Evolutionary conservation across 2,888 invertebrate species (phyloP).

Genomic region (Deroplatys truncata): DNA sequence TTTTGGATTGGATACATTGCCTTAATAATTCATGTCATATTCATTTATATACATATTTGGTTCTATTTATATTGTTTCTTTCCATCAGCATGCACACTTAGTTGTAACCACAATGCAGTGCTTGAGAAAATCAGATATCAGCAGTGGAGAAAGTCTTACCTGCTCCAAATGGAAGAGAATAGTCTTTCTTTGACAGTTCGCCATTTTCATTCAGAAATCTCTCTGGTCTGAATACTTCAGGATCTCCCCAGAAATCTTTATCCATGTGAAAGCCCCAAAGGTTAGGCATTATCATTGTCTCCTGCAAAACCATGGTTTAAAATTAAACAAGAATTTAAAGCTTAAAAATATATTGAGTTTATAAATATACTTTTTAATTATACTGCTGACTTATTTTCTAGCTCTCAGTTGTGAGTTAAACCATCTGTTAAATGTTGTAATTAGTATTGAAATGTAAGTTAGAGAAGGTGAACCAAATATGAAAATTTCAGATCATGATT

Average conservation of each 20-base stretch:
- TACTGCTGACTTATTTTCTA: too few relatives aligned
- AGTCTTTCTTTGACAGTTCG: slow-evolving; percentile 53
- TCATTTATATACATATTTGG: background rate
- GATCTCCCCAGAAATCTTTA: slow-evolving; percentile 58
- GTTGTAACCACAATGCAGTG: background rate
- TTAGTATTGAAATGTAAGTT: too few relatives aligned
- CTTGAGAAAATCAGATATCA: background rate
- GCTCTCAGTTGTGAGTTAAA: too few relatives aligned
- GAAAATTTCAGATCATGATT: too few relatives aligned
- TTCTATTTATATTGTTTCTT: too few relatives aligned
- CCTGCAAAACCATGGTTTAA: slow-evolving; percentile 39
- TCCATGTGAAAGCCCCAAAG: slow-evolving; percentile 54
- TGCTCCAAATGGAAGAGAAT: slow-evolving; percentile 61
- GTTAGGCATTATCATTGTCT: slow-evolving; percentile 53
- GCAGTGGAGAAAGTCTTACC: slow-evolving; percentile 45
- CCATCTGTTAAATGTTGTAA: too few relatives aligned
- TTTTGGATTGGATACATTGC: too few relatives aligned
- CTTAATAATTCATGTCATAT: too few relatives aligned
- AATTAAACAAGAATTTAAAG: background rate
- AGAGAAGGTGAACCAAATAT: too few relatives aligned
- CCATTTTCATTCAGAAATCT: slow-evolving; percentile 57
- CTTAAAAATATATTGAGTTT: too few relatives aligned
- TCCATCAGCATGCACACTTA: background rate
- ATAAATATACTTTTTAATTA: too few relatives aligned
- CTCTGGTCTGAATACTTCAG: slow-evolving; percentile 62